phyloP scores from a whole-genome alignment of 2,797 vertebrate species.

The Hoplostethus atlanticus region DNA sequence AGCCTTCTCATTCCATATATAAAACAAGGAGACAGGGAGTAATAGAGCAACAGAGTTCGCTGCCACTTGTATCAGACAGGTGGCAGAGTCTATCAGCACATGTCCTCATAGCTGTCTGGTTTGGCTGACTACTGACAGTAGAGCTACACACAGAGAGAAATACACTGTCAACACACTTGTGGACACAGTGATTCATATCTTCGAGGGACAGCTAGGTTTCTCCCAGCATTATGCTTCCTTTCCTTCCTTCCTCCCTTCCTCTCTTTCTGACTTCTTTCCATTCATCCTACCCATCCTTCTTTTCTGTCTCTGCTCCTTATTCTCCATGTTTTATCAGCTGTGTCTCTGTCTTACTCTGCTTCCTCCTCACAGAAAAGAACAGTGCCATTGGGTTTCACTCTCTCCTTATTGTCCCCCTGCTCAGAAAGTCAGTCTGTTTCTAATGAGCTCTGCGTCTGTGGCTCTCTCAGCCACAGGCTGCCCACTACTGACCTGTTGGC shows the following conservation, averaged over 20 bases:
- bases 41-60: not conserved
- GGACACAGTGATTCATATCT: slow-evolving; percentile 49
- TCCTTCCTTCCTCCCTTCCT: not conserved
- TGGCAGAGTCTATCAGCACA: slow-evolving; percentile 23
- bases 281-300: slow-evolving; percentile 29
- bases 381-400: slow-evolving; percentile 59
- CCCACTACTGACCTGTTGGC: slow-evolving; percentile 79
- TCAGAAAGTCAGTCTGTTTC: slow-evolving; percentile 75
- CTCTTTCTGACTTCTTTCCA: slow-evolving; percentile 3
- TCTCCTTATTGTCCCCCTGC: slow-evolving; percentile 62
- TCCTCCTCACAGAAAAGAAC: slow-evolving; percentile 53
- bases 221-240: slow-evolving; percentile 19
- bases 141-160: slow-evolving; percentile 21
- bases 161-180: slow-evolving; percentile 13
- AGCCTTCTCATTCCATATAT: slow-evolving; percentile 2
- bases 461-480: slow-evolving; percentile 73
- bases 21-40: slow-evolving; percentile 2
- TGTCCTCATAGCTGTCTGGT: slow-evolving; percentile 2
- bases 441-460: slow-evolving; percentile 81
- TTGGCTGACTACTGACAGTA: slow-evolving; percentile 15
- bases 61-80: slow-evolving; percentile 5
- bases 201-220: slow-evolving; percentile 6
- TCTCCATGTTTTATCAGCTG: slow-evolving; percentile 60
- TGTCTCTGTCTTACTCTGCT: slow-evolving; percentile 39
- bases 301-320: slow-evolving; percentile 54